phyloP scores from a whole-genome alignment of 1,140 invertebrate genomes.

The Teleopsis dalmanni region DNA sequence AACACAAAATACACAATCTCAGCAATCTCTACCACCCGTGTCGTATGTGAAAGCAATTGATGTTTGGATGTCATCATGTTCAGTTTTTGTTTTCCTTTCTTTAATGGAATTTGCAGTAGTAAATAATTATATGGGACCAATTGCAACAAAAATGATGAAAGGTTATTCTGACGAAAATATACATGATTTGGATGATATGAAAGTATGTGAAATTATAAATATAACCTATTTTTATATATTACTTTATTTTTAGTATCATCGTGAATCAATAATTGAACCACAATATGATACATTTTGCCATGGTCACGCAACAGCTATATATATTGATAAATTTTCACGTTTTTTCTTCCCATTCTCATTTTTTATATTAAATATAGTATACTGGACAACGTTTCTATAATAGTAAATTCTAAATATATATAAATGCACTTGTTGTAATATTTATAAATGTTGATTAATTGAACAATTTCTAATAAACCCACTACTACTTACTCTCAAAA shows the following conservation, averaged over 20 bases:
- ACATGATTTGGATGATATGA: constrained; percentile 65
- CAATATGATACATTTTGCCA: constrained; percentile 80
- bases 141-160: constrained; percentile 81
- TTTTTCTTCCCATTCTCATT: constrained; percentile 85
- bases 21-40: constrained; percentile 81
- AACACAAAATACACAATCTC: constrained; percentile 83
- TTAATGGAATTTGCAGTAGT: constrained; percentile 88
- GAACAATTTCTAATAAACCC: too few species aligned
- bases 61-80: constrained; percentile 89
- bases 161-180: constrained; percentile 83
- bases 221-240: neutral
- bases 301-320: constrained; percentile 73
- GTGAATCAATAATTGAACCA: constrained; percentile 48
- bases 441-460: too few species aligned
- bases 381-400: constrained; percentile 78
- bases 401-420: constrained; percentile 6
- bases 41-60: constrained; percentile 89
- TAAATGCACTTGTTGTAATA: neutral
- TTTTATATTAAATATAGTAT: constrained; percentile 77
- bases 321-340: constrained; percentile 77
- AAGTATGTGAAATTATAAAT: constrained; percentile 46
- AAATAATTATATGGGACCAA: constrained; percentile 84
- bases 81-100: constrained; percentile 86
- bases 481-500: too few species aligned
- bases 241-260: constrained; percentile 24